A percentile compares a stretch with the other conserved stretches of the same genome.
Conservation (phyloP, 2,797 vertebrate species). For the Notolabrus celidotus region DNA sequence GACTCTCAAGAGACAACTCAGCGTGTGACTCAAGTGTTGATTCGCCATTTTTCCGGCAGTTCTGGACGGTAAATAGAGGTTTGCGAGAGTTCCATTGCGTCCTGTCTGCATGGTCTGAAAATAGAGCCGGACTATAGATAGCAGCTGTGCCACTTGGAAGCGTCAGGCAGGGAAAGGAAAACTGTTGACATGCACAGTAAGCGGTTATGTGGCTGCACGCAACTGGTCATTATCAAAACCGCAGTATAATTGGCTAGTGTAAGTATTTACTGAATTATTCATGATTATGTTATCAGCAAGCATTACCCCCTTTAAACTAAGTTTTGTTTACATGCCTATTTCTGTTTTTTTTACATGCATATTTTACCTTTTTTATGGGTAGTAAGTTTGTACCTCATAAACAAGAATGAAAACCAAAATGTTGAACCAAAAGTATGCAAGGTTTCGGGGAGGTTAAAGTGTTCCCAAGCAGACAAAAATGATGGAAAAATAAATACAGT, state of each 20-base stretch:
- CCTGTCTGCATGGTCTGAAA: slow-evolving; percentile 76
- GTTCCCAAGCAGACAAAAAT: slow-evolving; percentile 39
- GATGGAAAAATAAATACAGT: slow-evolving; percentile 39
- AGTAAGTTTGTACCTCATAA: slow-evolving; percentile 5
- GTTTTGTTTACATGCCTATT: slow-evolving; percentile 8
- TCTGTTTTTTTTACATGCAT: background rate
- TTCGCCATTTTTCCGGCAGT: slow-evolving; percentile 52
- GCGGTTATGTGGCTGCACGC: slow-evolving; percentile 44
- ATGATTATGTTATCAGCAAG: slow-evolving; percentile 19
- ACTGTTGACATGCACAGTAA: slow-evolving; percentile 67
- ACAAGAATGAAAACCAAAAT: slow-evolving; percentile 8
- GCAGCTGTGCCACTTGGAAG: slow-evolving; percentile 68
- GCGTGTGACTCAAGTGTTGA: slow-evolving; percentile 31
- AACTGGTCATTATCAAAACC: slow-evolving; percentile 60
- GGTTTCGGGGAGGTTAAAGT: slow-evolving; percentile 39
- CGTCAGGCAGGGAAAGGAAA: slow-evolving; percentile 66
- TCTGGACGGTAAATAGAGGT: slow-evolving; percentile 66
- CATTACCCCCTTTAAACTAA: slow-evolving; percentile 24
- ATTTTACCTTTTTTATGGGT: slow-evolving; percentile 12
- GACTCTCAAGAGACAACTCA: slow-evolving; percentile 47
- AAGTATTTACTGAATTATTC: slow-evolving; percentile 55
- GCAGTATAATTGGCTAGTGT: slow-evolving; percentile 43
- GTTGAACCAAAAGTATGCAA: slow-evolving; percentile 1
- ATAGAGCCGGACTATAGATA: slow-evolving; percentile 85
- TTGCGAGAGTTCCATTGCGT: slow-evolving; percentile 60